Base-by-base conservation (phyloP, 2,797 vertebrate species). In the Pelobates cultripes region DNA sequence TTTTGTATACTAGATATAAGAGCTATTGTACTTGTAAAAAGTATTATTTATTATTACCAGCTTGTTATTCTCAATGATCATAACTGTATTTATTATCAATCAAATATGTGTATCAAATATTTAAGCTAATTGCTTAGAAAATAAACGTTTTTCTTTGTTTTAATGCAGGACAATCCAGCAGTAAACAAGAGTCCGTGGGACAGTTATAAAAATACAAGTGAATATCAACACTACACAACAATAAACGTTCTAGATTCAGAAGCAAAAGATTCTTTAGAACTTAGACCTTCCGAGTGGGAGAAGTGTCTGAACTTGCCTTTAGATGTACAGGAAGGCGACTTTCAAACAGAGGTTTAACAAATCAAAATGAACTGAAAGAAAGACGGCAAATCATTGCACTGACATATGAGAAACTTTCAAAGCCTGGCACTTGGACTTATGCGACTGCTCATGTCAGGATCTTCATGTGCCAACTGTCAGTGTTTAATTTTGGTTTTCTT, bases 171-270 rank as follows among this genome's bases (percentile, higher is more conserved):
- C 90, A 99, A 97, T 91, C 93, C 97, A 88, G 92, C 96, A 90
- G 90, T 94, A 81, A 97, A 93, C 95, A 99, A 99, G 94, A 97
- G 96, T 92, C 96, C 97, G 61, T 99, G 98, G 98, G 98, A 99
- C 91, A 97, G 92, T 95, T 99, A 97, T 95, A 99, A 98, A 94
- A 94, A 95, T 90, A 94, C 97, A 87, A 96, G 96, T 87, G 98
- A 99, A 91, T 99, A 99, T 92, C 98, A 96, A 94, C 98, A 99
- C 92, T 99, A 99, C 86, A 96, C 97, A 93, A 97, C 97, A 85
- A 97, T 99, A 96, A 99, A 99, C 86, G 97, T 98, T 92, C 95
- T 99, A 95, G 96, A 99, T 88, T 93, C 97, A 90, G 95, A 96
- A 91, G 92, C 94, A 92, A 99, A 99, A 95, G 96, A 98, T 87